A percentile compares a stretch with the other conserved stretches of the same genome.
phyloP scores from a whole-genome alignment of 2,797 vertebrate genomes.

The Lepilemur septentrionalis region DNA sequence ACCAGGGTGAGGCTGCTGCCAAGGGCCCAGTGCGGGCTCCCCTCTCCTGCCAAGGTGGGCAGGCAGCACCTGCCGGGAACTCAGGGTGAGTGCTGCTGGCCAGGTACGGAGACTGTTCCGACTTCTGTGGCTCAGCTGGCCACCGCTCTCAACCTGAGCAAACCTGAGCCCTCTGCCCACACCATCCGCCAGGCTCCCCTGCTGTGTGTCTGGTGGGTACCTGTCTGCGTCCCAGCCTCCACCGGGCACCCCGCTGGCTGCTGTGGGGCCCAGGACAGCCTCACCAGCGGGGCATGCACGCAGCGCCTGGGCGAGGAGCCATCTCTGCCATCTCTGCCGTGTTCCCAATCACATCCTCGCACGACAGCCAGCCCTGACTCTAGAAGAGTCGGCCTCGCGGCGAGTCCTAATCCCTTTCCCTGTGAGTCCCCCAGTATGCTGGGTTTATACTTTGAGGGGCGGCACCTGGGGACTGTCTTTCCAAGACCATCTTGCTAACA shows the following conservation, averaged over 20 bases:
- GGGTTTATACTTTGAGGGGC: neutral
- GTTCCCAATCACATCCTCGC: neutral
- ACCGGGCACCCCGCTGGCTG: neutral
- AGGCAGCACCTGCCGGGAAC: neutral
- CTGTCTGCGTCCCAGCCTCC: neutral
- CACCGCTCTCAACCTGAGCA: neutral
- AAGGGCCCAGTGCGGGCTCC: neutral
- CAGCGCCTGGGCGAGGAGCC: rapidly evolving
- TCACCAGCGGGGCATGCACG: neutral
- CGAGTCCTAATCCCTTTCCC: neutral
- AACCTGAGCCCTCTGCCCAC: neutral
- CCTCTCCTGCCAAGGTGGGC: neutral
- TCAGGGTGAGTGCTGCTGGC: rapidly evolving
- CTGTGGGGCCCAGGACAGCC: neutral
- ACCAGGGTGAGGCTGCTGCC: neutral
- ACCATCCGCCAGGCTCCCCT: neutral
- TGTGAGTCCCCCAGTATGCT: neutral
- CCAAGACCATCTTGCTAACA: neutral
- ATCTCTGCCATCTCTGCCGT: rapidly evolving
- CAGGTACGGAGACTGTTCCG: rapidly evolving
- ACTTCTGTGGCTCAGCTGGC: neutral
- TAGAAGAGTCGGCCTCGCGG: neutral
- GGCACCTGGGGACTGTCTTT: neutral
- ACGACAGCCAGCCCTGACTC: neutral
- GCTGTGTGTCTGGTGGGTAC: neutral